phyloP scores from a whole-genome alignment of 2,113 vertebrate genomes.

The Synchiropus splendidus region DNA sequence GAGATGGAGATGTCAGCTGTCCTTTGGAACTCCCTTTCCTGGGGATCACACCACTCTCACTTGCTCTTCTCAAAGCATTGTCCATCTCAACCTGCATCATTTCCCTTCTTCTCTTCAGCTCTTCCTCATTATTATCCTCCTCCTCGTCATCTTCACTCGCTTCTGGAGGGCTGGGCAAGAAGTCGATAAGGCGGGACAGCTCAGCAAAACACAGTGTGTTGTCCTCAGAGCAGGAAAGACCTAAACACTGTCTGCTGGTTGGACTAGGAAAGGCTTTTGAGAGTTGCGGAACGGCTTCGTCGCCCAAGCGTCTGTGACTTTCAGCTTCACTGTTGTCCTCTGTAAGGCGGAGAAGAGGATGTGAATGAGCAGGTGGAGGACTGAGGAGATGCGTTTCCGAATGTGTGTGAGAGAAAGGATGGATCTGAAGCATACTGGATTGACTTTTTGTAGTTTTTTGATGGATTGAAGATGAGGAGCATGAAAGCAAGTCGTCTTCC shows the following conservation, averaged over 20 bases:
- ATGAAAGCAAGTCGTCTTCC: slow-evolving; percentile 76
- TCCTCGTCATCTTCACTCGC: slow-evolving; percentile 58
- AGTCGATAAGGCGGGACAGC: slow-evolving; percentile 55
- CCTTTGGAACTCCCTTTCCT: slow-evolving; percentile 5
- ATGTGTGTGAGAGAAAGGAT: slow-evolving; percentile 8
- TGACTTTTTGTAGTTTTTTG: slow-evolving; percentile 33
- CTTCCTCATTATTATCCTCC: slow-evolving; percentile 32
- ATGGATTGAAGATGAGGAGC: slow-evolving; percentile 68
- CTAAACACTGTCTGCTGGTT: no score
- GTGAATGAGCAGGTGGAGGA: slow-evolving; percentile 43
- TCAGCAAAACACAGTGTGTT: slow-evolving; percentile 69
- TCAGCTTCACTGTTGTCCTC: background rate
- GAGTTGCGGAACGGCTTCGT: slow-evolving; percentile 32
- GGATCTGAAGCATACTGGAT: slow-evolving; percentile 7
- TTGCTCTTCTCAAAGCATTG: slow-evolving; percentile 4
- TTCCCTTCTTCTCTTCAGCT: slow-evolving; percentile 26
- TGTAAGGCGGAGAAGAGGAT: slow-evolving; percentile 35
- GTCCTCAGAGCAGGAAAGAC: slow-evolving; percentile 25
- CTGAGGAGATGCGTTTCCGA: slow-evolving; percentile 33
- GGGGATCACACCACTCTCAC: slow-evolving; percentile 8
- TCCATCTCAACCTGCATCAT: slow-evolving; percentile 17
- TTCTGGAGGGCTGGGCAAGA: slow-evolving; percentile 54
- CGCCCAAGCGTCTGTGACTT: slow-evolving; percentile 18
- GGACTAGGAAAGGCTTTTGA: background rate
- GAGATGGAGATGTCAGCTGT: background rate